Conservation (phyloP, 2,888 invertebrate species). For the Helicoverpa assulta region DNA sequence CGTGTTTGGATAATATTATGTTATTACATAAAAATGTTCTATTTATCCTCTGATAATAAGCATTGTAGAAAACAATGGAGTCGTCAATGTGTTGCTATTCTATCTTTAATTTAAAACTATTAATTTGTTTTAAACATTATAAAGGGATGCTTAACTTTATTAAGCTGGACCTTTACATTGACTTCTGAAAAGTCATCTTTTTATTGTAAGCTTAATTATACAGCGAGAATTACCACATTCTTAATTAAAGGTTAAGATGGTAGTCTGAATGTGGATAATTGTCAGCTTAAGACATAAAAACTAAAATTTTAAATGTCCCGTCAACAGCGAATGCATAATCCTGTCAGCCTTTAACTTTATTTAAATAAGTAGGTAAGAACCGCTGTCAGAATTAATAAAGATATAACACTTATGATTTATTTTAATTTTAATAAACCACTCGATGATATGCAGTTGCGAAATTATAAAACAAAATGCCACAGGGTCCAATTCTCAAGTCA, state of each 20-base stretch:
- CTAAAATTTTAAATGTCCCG: background rate
- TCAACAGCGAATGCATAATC: background rate
- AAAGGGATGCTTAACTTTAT: background rate
- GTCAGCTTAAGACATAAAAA: background rate
- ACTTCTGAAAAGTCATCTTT: background rate
- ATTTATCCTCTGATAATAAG: background rate
- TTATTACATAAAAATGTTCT: background rate
- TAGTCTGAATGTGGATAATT: background rate
- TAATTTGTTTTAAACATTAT: background rate
- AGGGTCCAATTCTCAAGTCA: constrained; percentile 78
- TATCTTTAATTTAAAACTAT: background rate
- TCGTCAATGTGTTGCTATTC: no score
- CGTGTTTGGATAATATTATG: constrained; percentile 21
- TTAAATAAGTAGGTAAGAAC: constrained; percentile 25
- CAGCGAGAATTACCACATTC: background rate
- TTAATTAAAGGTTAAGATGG: background rate
- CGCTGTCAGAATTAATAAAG: constrained; percentile 28
- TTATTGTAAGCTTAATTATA: background rate
- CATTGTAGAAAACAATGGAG: no score
- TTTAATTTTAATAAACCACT: constrained; percentile 63
- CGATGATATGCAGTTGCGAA: constrained; percentile 66
- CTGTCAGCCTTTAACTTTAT: background rate
- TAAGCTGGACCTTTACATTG: background rate
- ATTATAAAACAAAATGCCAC: constrained; percentile 80
- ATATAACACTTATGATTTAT: constrained; percentile 57